A percentile compares a stretch with the other conserved stretches of the same genome.
phyloP scores from a whole-genome alignment of 2,797 vertebrate species.

The Molossus alvarezi region DNA sequence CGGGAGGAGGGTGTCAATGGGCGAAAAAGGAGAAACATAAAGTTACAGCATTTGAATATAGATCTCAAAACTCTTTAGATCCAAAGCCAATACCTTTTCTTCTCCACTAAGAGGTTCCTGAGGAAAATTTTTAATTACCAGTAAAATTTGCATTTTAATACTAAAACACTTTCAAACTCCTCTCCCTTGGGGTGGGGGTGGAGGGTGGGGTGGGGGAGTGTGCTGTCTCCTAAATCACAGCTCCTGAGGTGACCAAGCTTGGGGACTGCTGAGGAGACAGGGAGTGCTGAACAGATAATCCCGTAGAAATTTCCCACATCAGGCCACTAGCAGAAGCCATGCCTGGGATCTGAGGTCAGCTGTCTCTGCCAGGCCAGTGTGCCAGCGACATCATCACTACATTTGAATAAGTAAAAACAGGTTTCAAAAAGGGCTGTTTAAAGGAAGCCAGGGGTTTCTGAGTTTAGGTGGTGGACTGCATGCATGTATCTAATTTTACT shows the following conservation, averaged over 20 bases:
- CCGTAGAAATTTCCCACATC: not conserved
- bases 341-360: not conserved
- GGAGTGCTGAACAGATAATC: not conserved
- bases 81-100: conserved; percentile 51
- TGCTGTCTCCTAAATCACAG: not conserved
- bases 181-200: not conserved
- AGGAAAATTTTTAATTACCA: not conserved
- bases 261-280: not conserved
- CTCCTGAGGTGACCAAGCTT: not conserved
- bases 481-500: conserved; percentile 3
- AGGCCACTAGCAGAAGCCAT: not conserved
- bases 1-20: no score
- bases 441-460: not conserved
- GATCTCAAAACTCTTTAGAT: conserved; percentile 41
- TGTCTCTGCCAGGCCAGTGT: not conserved
- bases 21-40: no score
- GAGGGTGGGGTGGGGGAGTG: no score
- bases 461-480: not conserved
- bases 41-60: not conserved
- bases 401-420: not conserved
- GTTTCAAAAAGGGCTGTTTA: not conserved
- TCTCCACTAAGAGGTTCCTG: conserved; percentile 1
- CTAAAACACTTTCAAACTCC: not conserved
- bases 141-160: conserved; percentile 41
- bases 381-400: not conserved